Base-by-base conservation (phyloP, 1,140 invertebrate genomes). In the Melitaea cinxia region DNA sequence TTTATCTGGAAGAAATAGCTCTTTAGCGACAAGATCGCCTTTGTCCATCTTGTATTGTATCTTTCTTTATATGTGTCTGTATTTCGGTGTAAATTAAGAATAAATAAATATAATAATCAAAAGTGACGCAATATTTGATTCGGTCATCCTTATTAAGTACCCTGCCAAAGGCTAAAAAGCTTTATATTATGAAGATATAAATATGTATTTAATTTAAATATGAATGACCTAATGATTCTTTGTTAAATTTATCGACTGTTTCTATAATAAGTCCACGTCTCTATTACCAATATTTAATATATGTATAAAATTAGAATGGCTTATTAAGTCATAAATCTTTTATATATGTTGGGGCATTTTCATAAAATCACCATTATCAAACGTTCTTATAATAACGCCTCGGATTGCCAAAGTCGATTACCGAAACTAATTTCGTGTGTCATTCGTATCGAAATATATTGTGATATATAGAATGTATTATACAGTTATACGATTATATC, bases 321-420 rank as follows among this genome's bases (percentile, higher is more conserved):
- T 47, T 47, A 47, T 47, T 65, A 59, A 65, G 62, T 57, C 58
- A 68, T 72, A 68, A 72, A 72, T 72, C 65, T 65, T 37, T 42
- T 69, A 62, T 69, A 55, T 67, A 60, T 45, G 57, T 58, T 61
- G 39, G 54, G 42, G 53, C 42, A 74, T 77, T 73, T 73, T 72
- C 71, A 78, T 77, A 80, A 78, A 77, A 80, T 65, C 42, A 70
- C 57, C 73, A 70, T 78, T 77, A 35, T 54, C 35, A 70, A 72
- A 75, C 65, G 65, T 73, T 55, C 47, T 49, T 70, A 65, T 72
- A 70, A 65, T 72, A 68, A 68, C 60, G 58, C 24, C 2, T n/a
- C 24, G 23, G 49, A 50, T 50, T 26, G 23, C 59, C 52, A 58
- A 66, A 68, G 59, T 55, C 73, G 74, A 83, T 79, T 78, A 75